Conservation (phyloP, 2,888 invertebrate species). For the Mythimna impura region DNA sequence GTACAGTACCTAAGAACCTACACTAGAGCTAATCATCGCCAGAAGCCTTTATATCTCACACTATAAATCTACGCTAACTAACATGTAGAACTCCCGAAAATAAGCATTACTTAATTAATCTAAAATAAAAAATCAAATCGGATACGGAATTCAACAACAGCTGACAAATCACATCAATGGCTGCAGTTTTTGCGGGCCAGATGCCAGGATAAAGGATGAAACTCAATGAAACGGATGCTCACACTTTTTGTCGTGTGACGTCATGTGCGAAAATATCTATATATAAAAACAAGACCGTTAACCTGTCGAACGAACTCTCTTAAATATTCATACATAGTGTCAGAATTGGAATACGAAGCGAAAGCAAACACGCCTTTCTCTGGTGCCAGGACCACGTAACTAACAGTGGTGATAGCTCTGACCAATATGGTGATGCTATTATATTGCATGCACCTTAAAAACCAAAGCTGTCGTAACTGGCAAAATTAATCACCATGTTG, state of each 20-base stretch:
- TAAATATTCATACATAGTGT: slow-evolving; percentile 55
- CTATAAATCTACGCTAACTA: background rate
- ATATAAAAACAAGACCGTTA: slow-evolving; percentile 61
- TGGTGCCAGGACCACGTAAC: slow-evolving; percentile 54
- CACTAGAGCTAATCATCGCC: background rate
- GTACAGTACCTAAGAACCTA: background rate
- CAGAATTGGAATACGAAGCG: slow-evolving; percentile 60
- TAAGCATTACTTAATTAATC: background rate
- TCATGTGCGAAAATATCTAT: slow-evolving; percentile 56
- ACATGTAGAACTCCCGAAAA: background rate
- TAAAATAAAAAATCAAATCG: slow-evolving; percentile 6
- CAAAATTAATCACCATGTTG: slow-evolving; percentile 25
- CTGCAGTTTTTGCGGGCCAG: slow-evolving; percentile 36
- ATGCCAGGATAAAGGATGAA: slow-evolving; percentile 51
- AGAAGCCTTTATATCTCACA: too few species aligned
- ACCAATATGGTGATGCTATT: slow-evolving; percentile 38
- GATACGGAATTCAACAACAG: slow-evolving; percentile 31
- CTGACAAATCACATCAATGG: slow-evolving; percentile 38
- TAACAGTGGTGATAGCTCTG: slow-evolving; percentile 36
- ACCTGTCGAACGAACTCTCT: slow-evolving; percentile 54
- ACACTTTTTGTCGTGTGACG: slow-evolving; percentile 46
- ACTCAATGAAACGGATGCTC: slow-evolving; percentile 51
- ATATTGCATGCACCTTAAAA: slow-evolving; percentile 22
- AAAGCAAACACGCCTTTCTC: slow-evolving; percentile 63
- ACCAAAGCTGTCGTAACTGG: slow-evolving; percentile 18